A percentile compares a stretch with the other conserved stretches of the same genome.
These are phyloP conservation scores for Aeoliscus strigatus DNA, from an alignment of 2,797 vertebrate genomes.

Conservation along the genomic window DNA sequence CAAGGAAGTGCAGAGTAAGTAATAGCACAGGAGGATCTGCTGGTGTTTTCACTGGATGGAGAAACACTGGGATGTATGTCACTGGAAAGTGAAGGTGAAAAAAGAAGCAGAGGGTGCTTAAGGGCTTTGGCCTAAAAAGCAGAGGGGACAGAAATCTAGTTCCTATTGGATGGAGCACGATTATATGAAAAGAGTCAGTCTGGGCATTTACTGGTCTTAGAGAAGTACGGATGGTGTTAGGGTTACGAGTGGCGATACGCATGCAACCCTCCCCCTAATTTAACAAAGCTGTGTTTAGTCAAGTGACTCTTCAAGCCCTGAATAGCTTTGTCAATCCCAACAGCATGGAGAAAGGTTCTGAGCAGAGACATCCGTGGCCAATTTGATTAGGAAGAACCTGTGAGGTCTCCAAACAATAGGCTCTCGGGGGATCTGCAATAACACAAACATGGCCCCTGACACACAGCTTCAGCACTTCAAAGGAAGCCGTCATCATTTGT, in stretches of 20 bases:
- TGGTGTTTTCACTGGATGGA: constrained; percentile 72
- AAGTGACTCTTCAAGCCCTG: constrained; percentile 61
- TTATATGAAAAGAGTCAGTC: constrained; percentile 57
- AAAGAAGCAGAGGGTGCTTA: constrained; percentile 57
- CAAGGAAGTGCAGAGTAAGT: constrained; percentile 47
- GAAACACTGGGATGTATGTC: constrained; percentile 64
- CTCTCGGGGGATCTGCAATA: constrained; percentile 65
- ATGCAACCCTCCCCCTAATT: constrained; percentile 63
- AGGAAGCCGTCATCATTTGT: constrained; percentile 39
- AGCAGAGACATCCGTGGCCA: constrained; percentile 60
- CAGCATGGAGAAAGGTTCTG: constrained; percentile 58
- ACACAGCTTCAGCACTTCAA: constrained; percentile 53
- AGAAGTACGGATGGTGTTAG: background rate
- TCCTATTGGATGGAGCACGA: constrained; percentile 71
- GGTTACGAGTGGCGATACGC: constrained; percentile 47
- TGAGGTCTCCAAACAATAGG: constrained; percentile 67
- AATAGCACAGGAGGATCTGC: constrained; percentile 67
- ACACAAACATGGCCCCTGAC: constrained; percentile 65
- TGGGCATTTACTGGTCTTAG: constrained; percentile 47
- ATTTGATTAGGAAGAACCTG: constrained; percentile 67
- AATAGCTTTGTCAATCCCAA: constrained; percentile 58
- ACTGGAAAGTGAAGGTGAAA: constrained; percentile 61
- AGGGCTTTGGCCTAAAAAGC: constrained; percentile 62
- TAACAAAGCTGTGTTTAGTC: constrained; percentile 71
- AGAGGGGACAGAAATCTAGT: constrained; percentile 61